Percentiles rank a stretch among this genome's conserved stretches.
phyloP scores from a whole-genome alignment of 2,888 invertebrate genomes.

The Lasioglossum villosulum region DNA sequence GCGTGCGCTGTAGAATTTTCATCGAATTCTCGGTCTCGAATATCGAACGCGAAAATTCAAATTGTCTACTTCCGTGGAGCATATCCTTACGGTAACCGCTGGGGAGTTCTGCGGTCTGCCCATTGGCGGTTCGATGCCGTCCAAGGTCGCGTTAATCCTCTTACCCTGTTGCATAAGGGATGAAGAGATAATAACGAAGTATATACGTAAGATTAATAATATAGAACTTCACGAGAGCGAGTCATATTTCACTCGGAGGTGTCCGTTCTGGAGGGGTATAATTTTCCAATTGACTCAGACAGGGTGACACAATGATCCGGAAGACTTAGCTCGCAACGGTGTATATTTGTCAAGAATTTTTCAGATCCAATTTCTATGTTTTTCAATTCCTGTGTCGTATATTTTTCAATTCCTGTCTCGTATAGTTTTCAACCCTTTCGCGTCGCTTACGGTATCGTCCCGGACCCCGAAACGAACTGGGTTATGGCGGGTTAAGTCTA shows the following conservation, averaged over 20 bases:
- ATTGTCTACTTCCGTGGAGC: neutral
- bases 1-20: no score
- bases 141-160: neutral
- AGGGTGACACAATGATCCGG: neutral
- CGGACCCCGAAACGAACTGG: neutral
- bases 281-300: neutral
- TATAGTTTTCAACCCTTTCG: neutral
- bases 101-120: neutral
- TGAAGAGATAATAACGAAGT: neutral
- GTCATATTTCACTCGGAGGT: no score
- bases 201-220: neutral
- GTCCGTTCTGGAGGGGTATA: neutral
- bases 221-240: neutral
- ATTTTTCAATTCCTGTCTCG: neutral
- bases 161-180: neutral
- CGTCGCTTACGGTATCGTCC: neutral
- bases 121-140: neutral
- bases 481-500: neutral
- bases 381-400: neutral
- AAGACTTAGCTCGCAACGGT: neutral
- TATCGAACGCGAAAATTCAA: no score
- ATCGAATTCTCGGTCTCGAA: no score
- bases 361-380: neutral
- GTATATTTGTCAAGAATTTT: neutral
- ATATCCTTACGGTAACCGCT: neutral